Conservation (phyloP, 2,797 vertebrate genomes). For the Muscicapa comitata region DNA sequence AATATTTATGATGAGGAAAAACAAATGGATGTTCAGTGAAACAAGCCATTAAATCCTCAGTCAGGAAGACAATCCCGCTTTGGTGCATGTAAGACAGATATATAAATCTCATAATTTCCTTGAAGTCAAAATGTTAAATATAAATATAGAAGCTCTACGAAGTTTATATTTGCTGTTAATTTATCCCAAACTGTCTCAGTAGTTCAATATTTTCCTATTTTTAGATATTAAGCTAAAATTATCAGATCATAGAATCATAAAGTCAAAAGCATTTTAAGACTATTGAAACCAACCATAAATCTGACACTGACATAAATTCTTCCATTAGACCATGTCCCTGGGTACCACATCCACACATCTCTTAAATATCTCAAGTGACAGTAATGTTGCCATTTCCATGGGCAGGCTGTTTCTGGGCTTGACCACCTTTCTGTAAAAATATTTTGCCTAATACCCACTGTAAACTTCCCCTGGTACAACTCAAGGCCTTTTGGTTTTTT, state of each 20-base stretch:
- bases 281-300: background rate
- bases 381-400: background rate
- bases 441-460: background rate
- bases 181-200: background rate
- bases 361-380: background rate
- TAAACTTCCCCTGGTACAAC: background rate
- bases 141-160: background rate
- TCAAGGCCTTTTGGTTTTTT: background rate
- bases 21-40: background rate
- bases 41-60: background rate
- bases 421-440: accelerated
- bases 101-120: background rate
- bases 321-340: background rate
- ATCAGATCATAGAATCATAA: background rate
- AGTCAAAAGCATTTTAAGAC: background rate
- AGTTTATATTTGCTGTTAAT: background rate
- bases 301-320: background rate
- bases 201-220: background rate
- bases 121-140: background rate
- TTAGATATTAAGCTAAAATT: background rate
- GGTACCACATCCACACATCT: accelerated
- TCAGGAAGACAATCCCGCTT: background rate
- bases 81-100: background rate
- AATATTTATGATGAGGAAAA: conserved; percentile 10
- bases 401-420: background rate